Evolutionary conservation across 2,113 vertebrate genomes (phyloP), one percentile per base, ranked within the genome.

Genomic region (Pipa parva): DNA sequence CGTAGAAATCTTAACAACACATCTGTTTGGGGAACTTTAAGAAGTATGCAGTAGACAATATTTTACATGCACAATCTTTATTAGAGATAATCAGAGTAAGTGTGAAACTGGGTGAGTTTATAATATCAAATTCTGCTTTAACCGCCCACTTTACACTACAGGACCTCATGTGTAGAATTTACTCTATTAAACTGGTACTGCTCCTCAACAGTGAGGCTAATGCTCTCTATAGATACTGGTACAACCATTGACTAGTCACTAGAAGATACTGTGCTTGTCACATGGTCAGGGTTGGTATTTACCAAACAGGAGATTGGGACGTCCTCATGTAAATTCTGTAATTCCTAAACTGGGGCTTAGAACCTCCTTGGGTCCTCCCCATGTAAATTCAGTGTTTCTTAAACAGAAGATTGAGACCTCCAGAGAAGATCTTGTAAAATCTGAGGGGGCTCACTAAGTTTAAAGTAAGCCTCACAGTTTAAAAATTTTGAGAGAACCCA

Each of bases 121-220:
- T 58, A n/a, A n/a, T 58, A 50, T 22, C 46, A 50, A 50, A 68
- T 59, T 21, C 54, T 68, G 64, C 59, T 68, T 68, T 68, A 59
- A 39, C 50, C 64, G 51, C 64, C 56, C 56, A 68, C 64, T 50
- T 56, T 1, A 45, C 64, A 37, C 64, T 7, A 20, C 56, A 21
- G 64, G 64, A 68, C 49, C 49, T 58, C 49, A 58, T 67, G 39
- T n/a, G 39, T 42, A 49, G 31, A 67, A 42, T 2, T n/a, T 15
- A 17, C n/a, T 42, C 13, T 2, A n/a, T 2, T 42, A 42, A 15
- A 17, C n/a, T 5, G 29, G 29, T 10, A 31, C 5, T 31, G 29
- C 29, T 31, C 5, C 29, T 10, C 15, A 13, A n/a, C 13, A 42
- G 5, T 42, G 17, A 6, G 15, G 1, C n/a, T 15, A 2, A 5